Evolutionary conservation across 2,797 vertebrate genomes (phyloP), one percentile per base, ranked within the genome.

Genomic region (Pachyuromys duprasi): DNA sequence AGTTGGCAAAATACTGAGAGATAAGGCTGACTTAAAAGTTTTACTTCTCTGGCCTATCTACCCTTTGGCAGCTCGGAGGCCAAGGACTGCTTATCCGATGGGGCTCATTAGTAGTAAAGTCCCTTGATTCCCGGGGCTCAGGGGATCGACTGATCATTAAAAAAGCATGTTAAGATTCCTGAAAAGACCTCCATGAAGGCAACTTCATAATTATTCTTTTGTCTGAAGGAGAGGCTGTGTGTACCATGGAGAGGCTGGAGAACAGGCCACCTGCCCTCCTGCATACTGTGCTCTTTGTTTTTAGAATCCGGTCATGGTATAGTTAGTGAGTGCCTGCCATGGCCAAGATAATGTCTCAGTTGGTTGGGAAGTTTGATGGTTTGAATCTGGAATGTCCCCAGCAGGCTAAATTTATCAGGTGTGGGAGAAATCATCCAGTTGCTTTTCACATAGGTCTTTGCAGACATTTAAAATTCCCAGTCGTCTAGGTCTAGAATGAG

Each of bases 161-260:
- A 92, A 96, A 76, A 17, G 60, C 69, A 79, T 75, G 57, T 86
- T 53, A 80, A 82, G 33, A 92, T 86, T 92, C 78, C 74, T 53
- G 5, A 65, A 79, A 57, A 90, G 86, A 31, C 62, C 28, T 75
- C 39, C 8, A 2, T 8, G n/a, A 49, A 70, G 91, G 69, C 74
- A 82, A 28, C 49, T 88, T 89, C 72, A 74, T 60, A 62, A 49
- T 69, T n/a, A 90, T 82, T 62, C 62, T 79, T 31, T 7, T 39
- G n/a, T 42, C 42, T 13, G 20, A 89, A 72, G 62, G 45, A 70
- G 49, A 90, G 28, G 67, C 69, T 33, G 8, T 67, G 8, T 67
- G 8, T 42, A 26, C 8, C 8, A 70, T 24, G 62, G 31, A 28
- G 49, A 49, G 17, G 42, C 7, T 53, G 20, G 3, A 24, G 81